Evolutionary conservation across 2,888 invertebrate species (phyloP).

Genomic region (Octodonta nipae): DNA sequence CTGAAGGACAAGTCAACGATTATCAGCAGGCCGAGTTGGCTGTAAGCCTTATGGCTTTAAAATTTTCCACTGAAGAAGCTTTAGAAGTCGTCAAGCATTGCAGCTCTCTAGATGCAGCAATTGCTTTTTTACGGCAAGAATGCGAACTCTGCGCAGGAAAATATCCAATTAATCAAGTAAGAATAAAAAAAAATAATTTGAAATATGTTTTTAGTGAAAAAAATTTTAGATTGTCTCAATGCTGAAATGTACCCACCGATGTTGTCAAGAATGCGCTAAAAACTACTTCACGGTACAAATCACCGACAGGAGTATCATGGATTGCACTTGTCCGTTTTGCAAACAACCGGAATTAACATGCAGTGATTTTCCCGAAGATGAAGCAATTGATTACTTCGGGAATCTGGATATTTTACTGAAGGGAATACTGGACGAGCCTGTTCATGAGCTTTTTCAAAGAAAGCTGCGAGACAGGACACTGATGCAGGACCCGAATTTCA

Average conservation of each 20-base stretch:
- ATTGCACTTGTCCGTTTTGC: conserved; percentile 87
- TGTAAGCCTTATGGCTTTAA: conserved; percentile 64
- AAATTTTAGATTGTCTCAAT: conserved; percentile 74
- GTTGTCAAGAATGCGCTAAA: conserved; percentile 78
- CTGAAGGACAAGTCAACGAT: conserved; percentile 63
- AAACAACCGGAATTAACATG: conserved; percentile 68
- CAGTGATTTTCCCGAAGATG: conserved; percentile 48
- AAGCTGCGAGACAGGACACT: conserved; percentile 81
- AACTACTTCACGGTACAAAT: conserved; percentile 85
- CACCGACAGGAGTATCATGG: conserved; percentile 77
- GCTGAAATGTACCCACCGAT: conserved; percentile 76
- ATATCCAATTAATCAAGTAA: conserved; percentile 73
- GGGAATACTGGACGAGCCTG: conserved; percentile 63
- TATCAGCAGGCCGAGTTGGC: conserved; percentile 81
- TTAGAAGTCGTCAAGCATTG: conserved; percentile 78
- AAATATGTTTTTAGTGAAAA: no score
- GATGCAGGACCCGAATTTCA: conserved; percentile 85
- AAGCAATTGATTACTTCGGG: conserved; percentile 73
- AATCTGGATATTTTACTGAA: conserved; percentile 81
- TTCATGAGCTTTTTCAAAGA: conserved; percentile 81
- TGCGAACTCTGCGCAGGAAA: conserved; percentile 80
- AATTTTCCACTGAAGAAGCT: conserved; percentile 64
- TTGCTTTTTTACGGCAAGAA: conserved; percentile 77
- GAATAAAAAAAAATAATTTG: no score
- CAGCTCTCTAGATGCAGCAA: conserved; percentile 61